phyloP scores from a whole-genome alignment of 2,797 vertebrate species.

The Saxicola maurus region DNA sequence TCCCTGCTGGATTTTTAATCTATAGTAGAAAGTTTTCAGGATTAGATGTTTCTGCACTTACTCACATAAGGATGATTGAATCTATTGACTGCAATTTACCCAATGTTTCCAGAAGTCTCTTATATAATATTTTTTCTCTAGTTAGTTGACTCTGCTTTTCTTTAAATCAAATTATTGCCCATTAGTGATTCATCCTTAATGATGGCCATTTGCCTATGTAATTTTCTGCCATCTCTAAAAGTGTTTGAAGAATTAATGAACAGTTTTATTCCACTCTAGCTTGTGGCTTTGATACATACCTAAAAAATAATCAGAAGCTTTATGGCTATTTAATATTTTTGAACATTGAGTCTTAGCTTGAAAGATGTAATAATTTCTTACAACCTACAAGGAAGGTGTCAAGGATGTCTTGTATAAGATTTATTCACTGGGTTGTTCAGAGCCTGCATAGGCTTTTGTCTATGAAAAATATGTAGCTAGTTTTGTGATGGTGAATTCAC shows the following conservation, averaged over 20 bases:
- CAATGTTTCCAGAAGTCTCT: not conserved
- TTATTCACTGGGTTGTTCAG: not conserved
- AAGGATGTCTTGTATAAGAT: not conserved
- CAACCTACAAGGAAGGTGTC: not conserved
- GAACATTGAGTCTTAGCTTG: not conserved
- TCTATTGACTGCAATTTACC: not conserved
- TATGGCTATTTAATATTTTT: not conserved
- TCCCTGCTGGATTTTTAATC: not conserved
- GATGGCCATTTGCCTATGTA: not conserved
- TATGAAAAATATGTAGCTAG: not conserved
- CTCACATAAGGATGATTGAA: not conserved
- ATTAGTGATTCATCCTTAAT: constrained; percentile 6
- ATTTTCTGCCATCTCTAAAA: constrained; percentile 11
- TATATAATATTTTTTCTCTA: not conserved
- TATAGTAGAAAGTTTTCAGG: not conserved
- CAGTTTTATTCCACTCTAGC: not conserved
- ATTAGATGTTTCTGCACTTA: not conserved
- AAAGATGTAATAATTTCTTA: not conserved
- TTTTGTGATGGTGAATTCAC: not conserved
- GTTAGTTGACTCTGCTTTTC: constrained; percentile 13
- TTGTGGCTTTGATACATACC: not conserved
- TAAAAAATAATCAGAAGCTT: not conserved
- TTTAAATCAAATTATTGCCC: not conserved
- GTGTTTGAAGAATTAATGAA: constrained; percentile 23
- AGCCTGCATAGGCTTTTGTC: not conserved